Evolutionary conservation across 2,888 invertebrate genomes (phyloP).

Genomic region (Chrysolina oricalcia): DNA sequence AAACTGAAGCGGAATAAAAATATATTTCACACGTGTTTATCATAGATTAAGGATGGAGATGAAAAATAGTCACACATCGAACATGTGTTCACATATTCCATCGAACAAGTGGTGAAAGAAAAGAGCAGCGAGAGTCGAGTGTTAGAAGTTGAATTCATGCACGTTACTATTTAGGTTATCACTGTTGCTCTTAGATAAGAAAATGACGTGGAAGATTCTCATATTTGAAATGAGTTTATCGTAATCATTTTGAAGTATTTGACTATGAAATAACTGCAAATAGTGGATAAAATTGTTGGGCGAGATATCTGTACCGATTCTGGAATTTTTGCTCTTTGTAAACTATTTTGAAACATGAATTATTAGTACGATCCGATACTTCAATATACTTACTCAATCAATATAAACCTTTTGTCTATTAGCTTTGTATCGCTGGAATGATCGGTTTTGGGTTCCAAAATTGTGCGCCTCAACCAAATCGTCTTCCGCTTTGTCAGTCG

Average conservation of each 20-base stretch:
- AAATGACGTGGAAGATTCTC: background rate
- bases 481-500: too few species aligned
- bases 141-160: conserved; percentile 7
- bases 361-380: too few species aligned
- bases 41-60: conserved; percentile 31
- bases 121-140: conserved; percentile 9
- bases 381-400: too few species aligned
- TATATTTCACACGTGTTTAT: conserved; percentile 40
- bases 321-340: too few species aligned
- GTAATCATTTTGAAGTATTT: background rate
- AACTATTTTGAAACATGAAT: too few species aligned
- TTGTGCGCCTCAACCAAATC: too few species aligned
- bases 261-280: background rate
- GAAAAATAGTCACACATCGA: conserved; percentile 25
- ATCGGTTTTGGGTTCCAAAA: too few species aligned
- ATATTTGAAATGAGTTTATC: background rate
- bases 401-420: too few species aligned
- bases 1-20: conserved; percentile 14
- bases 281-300: too few species aligned
- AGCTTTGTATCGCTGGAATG: too few species aligned
- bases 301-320: too few species aligned
- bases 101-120: conserved; percentile 18
- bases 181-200: background rate
- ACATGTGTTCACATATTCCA: conserved; percentile 28
- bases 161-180: background rate